phyloP scores from a whole-genome alignment of 2,113 vertebrate species.

The Scomber colias region DNA sequence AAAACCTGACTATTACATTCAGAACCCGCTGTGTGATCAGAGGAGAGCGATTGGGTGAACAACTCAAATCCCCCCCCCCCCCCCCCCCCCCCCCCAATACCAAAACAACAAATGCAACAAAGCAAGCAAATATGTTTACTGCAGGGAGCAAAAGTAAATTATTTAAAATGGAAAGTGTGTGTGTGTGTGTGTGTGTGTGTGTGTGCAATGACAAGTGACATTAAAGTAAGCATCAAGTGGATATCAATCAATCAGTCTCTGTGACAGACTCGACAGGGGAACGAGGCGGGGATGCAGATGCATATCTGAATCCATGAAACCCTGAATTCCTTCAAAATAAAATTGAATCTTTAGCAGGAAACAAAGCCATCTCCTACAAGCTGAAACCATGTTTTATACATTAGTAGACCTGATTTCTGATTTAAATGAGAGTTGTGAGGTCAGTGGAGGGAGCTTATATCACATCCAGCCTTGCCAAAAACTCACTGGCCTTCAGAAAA shows the following conservation, averaged over 20 bases:
- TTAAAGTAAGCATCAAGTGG: too few species aligned
- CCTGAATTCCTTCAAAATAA: background rate
- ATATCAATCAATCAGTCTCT: too few species aligned
- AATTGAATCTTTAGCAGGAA: background rate
- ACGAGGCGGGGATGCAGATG: background rate
- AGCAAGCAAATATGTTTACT: background rate
- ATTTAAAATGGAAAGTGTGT: background rate
- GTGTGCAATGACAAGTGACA: too few species aligned
- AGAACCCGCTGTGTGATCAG: background rate
- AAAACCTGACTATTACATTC: constrained; percentile 21
- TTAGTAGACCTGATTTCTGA: background rate
- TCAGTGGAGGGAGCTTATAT: background rate
- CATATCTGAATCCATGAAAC: background rate
- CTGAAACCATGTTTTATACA: background rate
- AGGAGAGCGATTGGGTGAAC: background rate
- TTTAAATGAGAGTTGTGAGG: background rate
- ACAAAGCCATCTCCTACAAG: background rate
- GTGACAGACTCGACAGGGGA: too few species aligned
- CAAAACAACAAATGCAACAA: background rate
- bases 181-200: too few species aligned
- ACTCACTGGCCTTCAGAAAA: background rate
- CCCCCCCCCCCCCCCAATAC: background rate
- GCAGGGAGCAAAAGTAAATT: background rate
- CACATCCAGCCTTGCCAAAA: background rate
- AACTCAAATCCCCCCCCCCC: background rate